Percentiles rank a stretch among this genome's conserved stretches.
phyloP scores from a whole-genome alignment of 2,113 vertebrate species.

The Pampusana beccarii region DNA sequence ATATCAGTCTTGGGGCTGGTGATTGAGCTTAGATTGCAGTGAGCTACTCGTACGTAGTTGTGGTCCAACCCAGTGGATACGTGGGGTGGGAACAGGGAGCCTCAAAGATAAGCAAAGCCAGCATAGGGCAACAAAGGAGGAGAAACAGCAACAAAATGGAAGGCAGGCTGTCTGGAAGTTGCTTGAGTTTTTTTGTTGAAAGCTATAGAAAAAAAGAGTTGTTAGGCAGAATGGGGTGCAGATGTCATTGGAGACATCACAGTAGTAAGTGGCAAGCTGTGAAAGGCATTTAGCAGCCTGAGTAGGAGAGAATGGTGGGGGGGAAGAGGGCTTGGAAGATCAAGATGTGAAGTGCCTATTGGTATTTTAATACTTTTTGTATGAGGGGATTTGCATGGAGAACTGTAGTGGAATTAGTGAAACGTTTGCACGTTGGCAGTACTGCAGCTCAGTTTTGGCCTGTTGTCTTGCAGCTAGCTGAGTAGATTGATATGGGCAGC shows the following conservation, averaged over 20 bases:
- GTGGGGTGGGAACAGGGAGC: neutral
- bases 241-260: neutral
- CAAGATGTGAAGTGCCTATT: neutral
- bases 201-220: neutral
- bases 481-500: neutral
- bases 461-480: neutral
- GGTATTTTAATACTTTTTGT: neutral
- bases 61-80: neutral
- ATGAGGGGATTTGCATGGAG: neutral
- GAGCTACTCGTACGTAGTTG: fast-evolving
- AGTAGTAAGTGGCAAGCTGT: neutral
- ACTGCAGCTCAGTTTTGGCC: neutral
- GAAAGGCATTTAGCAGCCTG: neutral
- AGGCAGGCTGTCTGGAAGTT: neutral
- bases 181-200: neutral
- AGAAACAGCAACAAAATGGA: neutral
- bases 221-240: neutral
- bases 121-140: neutral
- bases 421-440: neutral
- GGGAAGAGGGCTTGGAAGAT: neutral
- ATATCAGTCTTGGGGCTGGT: neutral
- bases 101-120: neutral
- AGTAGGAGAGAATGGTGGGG: neutral
- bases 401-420: neutral
- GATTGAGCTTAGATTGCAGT: neutral